These are phyloP conservation scores for Forbesichthys papilliferus DNA, from an alignment of 2,113 vertebrate species.

Conservation along the genomic window DNA sequence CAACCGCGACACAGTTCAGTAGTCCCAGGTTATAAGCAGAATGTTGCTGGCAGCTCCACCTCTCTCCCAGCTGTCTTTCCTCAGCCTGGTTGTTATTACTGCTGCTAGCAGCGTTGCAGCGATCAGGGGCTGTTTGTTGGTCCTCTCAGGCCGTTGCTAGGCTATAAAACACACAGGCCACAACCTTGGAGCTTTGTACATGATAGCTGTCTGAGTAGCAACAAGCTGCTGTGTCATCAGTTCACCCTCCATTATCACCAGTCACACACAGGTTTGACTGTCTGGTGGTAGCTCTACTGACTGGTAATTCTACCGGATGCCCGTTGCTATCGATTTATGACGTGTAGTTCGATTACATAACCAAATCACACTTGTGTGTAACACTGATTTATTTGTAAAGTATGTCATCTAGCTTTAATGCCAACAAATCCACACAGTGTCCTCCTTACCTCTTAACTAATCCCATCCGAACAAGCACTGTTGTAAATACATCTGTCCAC, in stretches of 20 bases:
- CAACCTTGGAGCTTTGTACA: conserved; percentile 34
- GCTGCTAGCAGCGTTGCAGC: conserved; percentile 28
- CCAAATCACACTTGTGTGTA: no score
- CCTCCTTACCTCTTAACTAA: no score
- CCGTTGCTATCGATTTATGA: no score
- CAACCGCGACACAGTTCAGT: background rate
- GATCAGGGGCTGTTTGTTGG: conserved; percentile 44
- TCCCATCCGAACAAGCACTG: no score
- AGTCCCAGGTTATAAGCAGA: conserved; percentile 19
- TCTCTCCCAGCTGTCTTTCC: conserved; percentile 62
- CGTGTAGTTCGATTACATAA: background rate
- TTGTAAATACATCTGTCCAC: no score
- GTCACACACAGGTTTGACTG: no score
- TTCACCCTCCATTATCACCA: conserved; percentile 24
- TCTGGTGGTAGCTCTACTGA: no score
- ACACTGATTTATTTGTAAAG: no score
- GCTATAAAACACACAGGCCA: conserved; percentile 53
- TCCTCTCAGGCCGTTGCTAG: conserved; percentile 68
- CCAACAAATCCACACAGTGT: no score
- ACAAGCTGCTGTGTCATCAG: conserved; percentile 7
- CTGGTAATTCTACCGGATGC: no score
- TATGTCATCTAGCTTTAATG: no score
- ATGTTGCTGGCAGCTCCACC: conserved; percentile 21
- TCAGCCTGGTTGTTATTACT: conserved; percentile 62
- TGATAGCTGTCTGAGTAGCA: conserved; percentile 29